phyloP scores from a whole-genome alignment of 1,140 invertebrate genomes.

The Gerris buenoi region DNA sequence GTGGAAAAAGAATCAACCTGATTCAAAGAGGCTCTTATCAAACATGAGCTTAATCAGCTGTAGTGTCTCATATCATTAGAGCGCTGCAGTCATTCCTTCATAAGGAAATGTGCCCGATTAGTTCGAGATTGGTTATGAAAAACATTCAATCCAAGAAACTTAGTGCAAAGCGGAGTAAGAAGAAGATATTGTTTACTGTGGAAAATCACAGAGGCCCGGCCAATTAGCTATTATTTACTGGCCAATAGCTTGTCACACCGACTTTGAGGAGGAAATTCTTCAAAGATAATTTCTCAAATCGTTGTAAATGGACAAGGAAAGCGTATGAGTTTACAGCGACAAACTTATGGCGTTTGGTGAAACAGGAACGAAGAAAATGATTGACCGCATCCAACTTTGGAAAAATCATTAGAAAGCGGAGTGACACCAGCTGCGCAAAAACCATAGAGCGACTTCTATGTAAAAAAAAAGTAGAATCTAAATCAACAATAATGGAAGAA shows the following conservation, averaged over 20 bases:
- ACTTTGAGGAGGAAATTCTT: neutral
- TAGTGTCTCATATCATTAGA: neutral
- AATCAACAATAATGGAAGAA: too few relatives aligned
- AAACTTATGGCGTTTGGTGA: neutral
- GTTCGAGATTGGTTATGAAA: neutral
- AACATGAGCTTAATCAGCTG: neutral
- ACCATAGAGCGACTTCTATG: too few relatives aligned
- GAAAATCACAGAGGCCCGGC: neutral
- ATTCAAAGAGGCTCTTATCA: neutral
- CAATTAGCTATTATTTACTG: too few relatives aligned
- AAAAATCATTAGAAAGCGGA: neutral
- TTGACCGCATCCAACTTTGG: neutral
- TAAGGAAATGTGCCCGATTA: neutral
- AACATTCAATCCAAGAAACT: neutral
- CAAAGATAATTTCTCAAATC: neutral
- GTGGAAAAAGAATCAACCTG: neutral
- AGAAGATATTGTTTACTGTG: neutral
- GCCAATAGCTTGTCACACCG: neutral
- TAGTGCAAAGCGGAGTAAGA: neutral
- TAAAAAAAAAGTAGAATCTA: too few relatives aligned
- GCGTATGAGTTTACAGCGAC: neutral
- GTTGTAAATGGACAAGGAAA: neutral
- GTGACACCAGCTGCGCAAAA: too few relatives aligned
- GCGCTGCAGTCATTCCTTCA: neutral
- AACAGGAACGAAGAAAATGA: neutral